phyloP scores from a whole-genome alignment of 2,797 vertebrate species.

The Argentina silus region DNA sequence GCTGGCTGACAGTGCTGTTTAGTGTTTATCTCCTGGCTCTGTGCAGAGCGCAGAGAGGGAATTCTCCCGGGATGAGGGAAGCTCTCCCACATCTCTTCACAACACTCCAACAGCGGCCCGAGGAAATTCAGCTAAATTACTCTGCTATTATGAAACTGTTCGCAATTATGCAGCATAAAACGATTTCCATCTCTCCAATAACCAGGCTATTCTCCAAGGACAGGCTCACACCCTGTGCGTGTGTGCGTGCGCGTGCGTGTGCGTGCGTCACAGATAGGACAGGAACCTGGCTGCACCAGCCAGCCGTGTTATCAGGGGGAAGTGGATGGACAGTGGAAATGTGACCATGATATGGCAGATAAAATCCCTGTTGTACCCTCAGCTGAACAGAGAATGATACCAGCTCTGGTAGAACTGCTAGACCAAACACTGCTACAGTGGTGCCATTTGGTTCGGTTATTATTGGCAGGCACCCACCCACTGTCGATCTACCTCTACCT shows the following conservation, averaged over 20 bases:
- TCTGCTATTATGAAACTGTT: slow-evolving; percentile 33
- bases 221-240: background rate
- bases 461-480: too few species aligned
- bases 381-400: background rate
- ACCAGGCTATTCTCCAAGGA: slow-evolving; percentile 29
- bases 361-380: background rate
- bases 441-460: background rate
- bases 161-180: slow-evolving; percentile 36
- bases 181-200: slow-evolving; percentile 37
- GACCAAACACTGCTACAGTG: background rate
- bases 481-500: slow-evolving; percentile 23
- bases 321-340: slow-evolving; percentile 29
- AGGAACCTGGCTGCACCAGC: slow-evolving; percentile 22
- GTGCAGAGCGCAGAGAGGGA: slow-evolving; percentile 10
- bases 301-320: slow-evolving; percentile 26
- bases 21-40: slow-evolving; percentile 52
- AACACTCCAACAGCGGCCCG: slow-evolving; percentile 14
- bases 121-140: slow-evolving; percentile 37
- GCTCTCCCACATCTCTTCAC: slow-evolving; percentile 18
- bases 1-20: slow-evolving; percentile 31
- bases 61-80: slow-evolving; percentile 22
- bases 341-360: slow-evolving; percentile 9
- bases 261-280: slow-evolving; percentile 21
- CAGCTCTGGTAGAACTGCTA: background rate
- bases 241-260: background rate